Evolutionary conservation across 2,888 invertebrate genomes (phyloP).

Genomic region (Stenodema calcarata): DNA sequence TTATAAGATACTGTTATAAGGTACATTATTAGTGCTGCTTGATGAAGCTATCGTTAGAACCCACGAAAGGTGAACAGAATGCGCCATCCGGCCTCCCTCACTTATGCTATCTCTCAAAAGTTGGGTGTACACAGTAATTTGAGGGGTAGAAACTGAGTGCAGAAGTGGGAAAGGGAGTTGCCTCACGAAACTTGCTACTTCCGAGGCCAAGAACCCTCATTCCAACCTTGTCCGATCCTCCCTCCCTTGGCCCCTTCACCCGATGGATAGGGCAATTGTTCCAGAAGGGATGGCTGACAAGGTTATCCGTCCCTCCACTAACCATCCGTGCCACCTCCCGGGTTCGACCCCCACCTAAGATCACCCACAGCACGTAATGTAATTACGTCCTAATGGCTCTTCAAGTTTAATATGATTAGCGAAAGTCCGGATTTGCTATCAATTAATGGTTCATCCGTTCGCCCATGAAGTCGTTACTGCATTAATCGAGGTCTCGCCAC

Average conservation of each 20-base stretch:
- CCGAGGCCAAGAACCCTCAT: conserved; percentile 5
- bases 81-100: too few relatives aligned
- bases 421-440: conserved; percentile 20
- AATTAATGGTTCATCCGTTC: conserved; percentile 24
- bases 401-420: conserved; percentile 32
- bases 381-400: conserved; percentile 34
- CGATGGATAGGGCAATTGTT: conserved; percentile 9
- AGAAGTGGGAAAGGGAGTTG: not conserved
- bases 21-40: too few relatives aligned
- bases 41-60: too few relatives aligned
- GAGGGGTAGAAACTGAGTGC: not conserved
- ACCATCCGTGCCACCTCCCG: conserved; percentile 25
- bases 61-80: too few relatives aligned
- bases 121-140: not conserved
- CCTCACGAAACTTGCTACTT: conserved; percentile 34
- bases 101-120: too few relatives aligned
- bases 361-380: conserved; percentile 28
- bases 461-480: not conserved
- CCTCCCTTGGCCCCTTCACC: not conserved
- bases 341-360: not conserved
- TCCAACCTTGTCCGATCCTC: not conserved
- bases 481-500: not conserved
- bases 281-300: conserved; percentile 29
- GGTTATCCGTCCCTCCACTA: conserved; percentile 11
- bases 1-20: too few relatives aligned